A percentile compares a stretch with the other conserved stretches of the same genome.
phyloP scores from a whole-genome alignment of 2,888 invertebrate genomes.

The Philaethria dido region DNA sequence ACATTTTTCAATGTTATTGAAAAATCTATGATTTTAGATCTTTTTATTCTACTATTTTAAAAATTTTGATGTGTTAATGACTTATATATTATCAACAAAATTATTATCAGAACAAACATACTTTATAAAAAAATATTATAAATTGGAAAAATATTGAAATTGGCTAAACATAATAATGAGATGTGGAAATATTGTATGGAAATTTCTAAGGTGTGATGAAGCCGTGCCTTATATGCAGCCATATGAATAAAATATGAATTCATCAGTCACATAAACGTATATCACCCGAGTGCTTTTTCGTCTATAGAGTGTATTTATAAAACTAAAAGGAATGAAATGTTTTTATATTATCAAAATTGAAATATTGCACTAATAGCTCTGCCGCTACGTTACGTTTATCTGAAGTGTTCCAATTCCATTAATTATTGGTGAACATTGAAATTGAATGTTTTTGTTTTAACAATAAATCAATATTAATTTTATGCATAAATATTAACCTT shows the following conservation, averaged over 20 bases:
- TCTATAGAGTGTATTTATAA: neutral
- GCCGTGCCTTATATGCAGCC: conserved; percentile 60
- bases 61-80: too few relatives aligned
- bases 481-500: conserved; percentile 18
- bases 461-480: conserved; percentile 15
- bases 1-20: conserved; percentile 68
- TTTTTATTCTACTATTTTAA: conserved; percentile 57
- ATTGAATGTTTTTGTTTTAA: conserved; percentile 17
- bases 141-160: neutral
- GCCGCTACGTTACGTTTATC: neutral
- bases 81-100: neutral
- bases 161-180: conserved; percentile 11
- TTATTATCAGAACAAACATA: neutral
- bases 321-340: neutral
- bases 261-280: conserved; percentile 68
- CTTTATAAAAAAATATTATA: neutral
- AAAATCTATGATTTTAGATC: conserved; percentile 65
- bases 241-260: conserved; percentile 79
- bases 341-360: conserved; percentile 12
- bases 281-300: conserved; percentile 7
- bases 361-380: neutral
- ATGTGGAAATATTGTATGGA: conserved; percentile 54
- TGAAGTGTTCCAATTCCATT: conserved; percentile 13
- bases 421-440: conserved; percentile 21
- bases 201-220: conserved; percentile 48